Percentiles rank a stretch among this genome's conserved stretches.
phyloP scores from a whole-genome alignment of 2,113 vertebrate genomes.

The human region DNA sequence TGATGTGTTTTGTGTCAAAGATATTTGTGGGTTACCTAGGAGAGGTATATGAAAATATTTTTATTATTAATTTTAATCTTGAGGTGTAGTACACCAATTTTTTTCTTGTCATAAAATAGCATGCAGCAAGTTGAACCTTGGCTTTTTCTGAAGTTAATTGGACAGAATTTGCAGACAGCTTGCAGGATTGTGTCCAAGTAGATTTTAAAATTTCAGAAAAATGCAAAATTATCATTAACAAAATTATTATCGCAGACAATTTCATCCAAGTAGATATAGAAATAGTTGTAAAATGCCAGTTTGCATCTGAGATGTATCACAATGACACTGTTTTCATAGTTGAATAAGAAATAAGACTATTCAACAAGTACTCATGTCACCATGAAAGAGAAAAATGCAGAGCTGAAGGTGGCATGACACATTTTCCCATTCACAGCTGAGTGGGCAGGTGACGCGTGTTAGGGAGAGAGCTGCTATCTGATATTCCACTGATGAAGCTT shows the following conservation, averaged over 20 bases:
- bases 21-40: neutral
- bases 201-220: neutral
- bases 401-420: neutral
- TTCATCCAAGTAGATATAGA: neutral
- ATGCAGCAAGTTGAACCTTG: conserved; percentile 36
- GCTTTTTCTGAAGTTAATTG: conserved; percentile 41
- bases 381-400: neutral
- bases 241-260: neutral
- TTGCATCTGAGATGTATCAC: neutral
- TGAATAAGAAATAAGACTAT: neutral
- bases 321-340: conserved; percentile 31
- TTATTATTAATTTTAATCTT: conserved; percentile 29
- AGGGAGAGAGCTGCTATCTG: neutral
- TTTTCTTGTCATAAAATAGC: conserved; percentile 28
- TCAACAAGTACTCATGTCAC: conserved; percentile 29
- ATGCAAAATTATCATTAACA: neutral
- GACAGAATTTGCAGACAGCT: neutral
- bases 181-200: neutral
- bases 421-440: conserved; percentile 39
- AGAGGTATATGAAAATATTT: conserved; percentile 19
- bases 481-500: conserved; percentile 9
- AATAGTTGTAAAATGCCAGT: conserved; percentile 13
- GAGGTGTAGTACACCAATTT: neutral
- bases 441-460: conserved; percentile 25
- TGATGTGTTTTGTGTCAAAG: neutral